A percentile compares a stretch with the other conserved stretches of the same genome.
Evolutionary conservation across 2,888 invertebrate species (phyloP).

Genomic region (Lasiommata megera): DNA sequence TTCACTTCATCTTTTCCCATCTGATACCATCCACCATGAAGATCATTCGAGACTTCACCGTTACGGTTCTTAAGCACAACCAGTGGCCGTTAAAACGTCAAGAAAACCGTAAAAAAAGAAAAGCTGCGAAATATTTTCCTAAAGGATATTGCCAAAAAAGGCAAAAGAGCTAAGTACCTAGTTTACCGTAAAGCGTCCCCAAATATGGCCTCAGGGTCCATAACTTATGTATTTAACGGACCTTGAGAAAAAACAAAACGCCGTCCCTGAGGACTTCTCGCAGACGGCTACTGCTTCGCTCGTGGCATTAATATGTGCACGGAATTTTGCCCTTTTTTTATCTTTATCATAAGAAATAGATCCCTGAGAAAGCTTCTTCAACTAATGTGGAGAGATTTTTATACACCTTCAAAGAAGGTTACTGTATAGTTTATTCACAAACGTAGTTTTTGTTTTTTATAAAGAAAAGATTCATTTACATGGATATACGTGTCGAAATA

Average conservation of each 20-base stretch:
- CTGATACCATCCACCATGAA: no score
- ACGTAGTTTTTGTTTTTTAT: conserved; percentile 23
- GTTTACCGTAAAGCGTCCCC: conserved; percentile 13
- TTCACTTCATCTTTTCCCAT: no score
- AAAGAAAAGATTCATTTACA: conserved; percentile 12
- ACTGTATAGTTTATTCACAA: conserved; percentile 29
- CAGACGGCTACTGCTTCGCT: neutral
- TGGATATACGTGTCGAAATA: no score
- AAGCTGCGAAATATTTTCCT: neutral
- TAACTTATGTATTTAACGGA: conserved; percentile 24
- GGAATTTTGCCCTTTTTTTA: neutral
- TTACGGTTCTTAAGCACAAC: no score
- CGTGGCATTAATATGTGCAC: neutral
- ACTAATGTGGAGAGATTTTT: neutral
- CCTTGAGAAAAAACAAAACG: conserved; percentile 18
- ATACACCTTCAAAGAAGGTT: conserved; percentile 13
- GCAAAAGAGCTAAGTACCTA: conserved; percentile 5
- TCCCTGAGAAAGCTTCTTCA: neutral
- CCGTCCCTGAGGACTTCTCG: conserved; percentile 17
- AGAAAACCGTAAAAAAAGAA: neutral
- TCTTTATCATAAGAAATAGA: neutral
- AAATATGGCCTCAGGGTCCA: conserved; percentile 14
- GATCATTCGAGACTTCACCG: no score
- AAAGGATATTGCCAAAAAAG: neutral
- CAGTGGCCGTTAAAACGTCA: neutral